phyloP scores from a whole-genome alignment of 2,797 vertebrate genomes.

The Gambelia wislizenii region DNA sequence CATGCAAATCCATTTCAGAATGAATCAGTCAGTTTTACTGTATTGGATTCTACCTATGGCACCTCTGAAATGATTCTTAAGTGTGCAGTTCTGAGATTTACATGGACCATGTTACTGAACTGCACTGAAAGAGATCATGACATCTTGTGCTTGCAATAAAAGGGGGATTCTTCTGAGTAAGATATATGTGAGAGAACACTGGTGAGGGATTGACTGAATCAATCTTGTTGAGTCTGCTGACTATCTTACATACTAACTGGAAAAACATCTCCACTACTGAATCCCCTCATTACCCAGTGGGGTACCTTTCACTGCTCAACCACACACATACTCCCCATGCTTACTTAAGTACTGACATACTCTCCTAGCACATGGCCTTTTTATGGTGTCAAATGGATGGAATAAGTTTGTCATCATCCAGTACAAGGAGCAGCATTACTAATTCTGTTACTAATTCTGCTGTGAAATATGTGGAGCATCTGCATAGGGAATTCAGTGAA shows the following conservation, averaged over 20 bases:
- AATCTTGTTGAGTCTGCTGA: conserved; percentile 56
- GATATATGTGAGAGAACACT: conserved; percentile 21
- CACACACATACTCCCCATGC: not conserved
- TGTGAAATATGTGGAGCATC: conserved; percentile 75
- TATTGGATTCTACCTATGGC: conserved; percentile 67
- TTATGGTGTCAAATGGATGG: conserved; percentile 59
- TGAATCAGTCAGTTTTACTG: conserved; percentile 33
- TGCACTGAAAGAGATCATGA: conserved; percentile 56
- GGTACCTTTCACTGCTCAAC: not conserved
- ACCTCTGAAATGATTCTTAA: conserved; percentile 65
- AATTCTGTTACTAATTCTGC: conserved; percentile 78
- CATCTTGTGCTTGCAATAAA: conserved; percentile 56
- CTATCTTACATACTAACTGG: conserved; percentile 50
- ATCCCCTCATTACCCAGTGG: conserved; percentile 47
- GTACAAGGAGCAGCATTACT: conserved; percentile 54
- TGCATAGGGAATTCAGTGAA: conserved; percentile 78
- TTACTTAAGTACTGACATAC: conserved; percentile 29
- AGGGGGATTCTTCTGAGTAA: conserved; percentile 47
- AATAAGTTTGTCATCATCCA: conserved; percentile 73
- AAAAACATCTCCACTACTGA: conserved; percentile 42
- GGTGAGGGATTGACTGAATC: conserved; percentile 40
- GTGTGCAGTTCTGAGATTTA: conserved; percentile 64
- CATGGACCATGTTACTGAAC: conserved; percentile 57
- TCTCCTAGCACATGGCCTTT: conserved; percentile 57
- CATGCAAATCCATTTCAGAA: conserved; percentile 63